phyloP scores from a whole-genome alignment of 2,113 vertebrate species.

The Eulacestoma nigropectus region DNA sequence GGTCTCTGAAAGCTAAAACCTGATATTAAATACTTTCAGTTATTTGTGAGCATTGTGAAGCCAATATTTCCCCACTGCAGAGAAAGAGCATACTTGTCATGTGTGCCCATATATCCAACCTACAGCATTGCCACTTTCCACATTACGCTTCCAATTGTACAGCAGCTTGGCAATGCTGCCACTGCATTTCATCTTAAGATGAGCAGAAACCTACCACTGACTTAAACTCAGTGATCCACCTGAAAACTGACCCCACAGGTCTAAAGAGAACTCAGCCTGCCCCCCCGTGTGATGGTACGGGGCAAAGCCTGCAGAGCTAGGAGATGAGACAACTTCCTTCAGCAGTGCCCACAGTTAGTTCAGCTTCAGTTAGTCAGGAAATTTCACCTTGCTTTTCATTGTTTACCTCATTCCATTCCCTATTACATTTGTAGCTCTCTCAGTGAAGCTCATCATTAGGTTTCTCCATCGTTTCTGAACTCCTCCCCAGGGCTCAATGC shows the following conservation, averaged over 20 bases:
- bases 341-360: not conserved
- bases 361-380: not conserved
- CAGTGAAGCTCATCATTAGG: not conserved
- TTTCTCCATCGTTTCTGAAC: not conserved
- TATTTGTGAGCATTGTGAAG: not conserved
- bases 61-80: not conserved
- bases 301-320: not conserved
- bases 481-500: not conserved
- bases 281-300: accelerated
- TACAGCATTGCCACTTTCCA: not conserved
- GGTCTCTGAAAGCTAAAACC: not conserved
- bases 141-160: not conserved
- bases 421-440: constrained; percentile 1
- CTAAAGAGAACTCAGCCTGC: not conserved
- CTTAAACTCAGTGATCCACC: not conserved
- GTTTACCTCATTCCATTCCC: not conserved
- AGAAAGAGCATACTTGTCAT: not conserved
- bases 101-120: not conserved
- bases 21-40: not conserved
- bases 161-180: not conserved
- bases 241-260: not conserved
- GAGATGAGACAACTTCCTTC: not conserved
- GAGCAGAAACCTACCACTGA: not conserved
- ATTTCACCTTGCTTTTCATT: not conserved
- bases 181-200: not conserved